Percentiles rank a stretch among this genome's conserved stretches.
Conservation (phyloP, 2,888 invertebrate genomes). For the Ormyrus pomaceus region DNA sequence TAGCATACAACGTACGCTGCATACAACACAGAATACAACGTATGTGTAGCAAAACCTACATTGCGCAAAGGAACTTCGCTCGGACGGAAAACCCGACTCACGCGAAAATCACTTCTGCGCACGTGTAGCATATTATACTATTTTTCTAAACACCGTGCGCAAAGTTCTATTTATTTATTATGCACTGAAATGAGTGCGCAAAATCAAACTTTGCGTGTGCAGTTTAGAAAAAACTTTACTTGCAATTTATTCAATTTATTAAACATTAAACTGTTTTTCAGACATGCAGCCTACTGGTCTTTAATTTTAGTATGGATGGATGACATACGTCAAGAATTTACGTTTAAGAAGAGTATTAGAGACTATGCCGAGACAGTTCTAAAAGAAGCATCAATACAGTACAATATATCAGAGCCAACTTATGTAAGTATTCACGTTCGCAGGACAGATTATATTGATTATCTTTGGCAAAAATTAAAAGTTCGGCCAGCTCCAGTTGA, state of each 20-base stretch:
- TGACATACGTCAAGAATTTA: conserved; percentile 79
- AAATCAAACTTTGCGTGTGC: too few species aligned
- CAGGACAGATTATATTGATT: conserved; percentile 78
- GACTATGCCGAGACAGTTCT: conserved; percentile 76
- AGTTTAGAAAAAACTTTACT: too few species aligned
- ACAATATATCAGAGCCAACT: conserved; percentile 68
- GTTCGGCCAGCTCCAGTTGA: conserved; percentile 71
- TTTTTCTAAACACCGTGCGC: too few species aligned
- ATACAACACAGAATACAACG: too few species aligned
- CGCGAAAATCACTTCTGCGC: too few species aligned
- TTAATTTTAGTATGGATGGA: conserved; percentile 78
- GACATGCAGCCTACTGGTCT: conserved; percentile 78
- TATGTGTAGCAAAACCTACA: too few species aligned
- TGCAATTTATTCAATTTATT: not conserved
- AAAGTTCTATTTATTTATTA: too few species aligned
- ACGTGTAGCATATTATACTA: too few species aligned
- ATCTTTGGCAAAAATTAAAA: conserved; percentile 77
- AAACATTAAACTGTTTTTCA: conserved; percentile 48
- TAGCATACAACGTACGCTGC: too few species aligned
- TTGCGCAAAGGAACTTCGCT: too few species aligned
- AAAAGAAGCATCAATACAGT: conserved; percentile 66
- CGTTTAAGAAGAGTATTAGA: conserved; percentile 76
- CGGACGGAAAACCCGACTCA: too few species aligned
- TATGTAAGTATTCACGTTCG: conserved; percentile 79
- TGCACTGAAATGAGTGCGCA: too few species aligned